Evolutionary conservation across 2,888 invertebrate genomes (phyloP).

Genomic region (Napeogenes inachia): DNA sequence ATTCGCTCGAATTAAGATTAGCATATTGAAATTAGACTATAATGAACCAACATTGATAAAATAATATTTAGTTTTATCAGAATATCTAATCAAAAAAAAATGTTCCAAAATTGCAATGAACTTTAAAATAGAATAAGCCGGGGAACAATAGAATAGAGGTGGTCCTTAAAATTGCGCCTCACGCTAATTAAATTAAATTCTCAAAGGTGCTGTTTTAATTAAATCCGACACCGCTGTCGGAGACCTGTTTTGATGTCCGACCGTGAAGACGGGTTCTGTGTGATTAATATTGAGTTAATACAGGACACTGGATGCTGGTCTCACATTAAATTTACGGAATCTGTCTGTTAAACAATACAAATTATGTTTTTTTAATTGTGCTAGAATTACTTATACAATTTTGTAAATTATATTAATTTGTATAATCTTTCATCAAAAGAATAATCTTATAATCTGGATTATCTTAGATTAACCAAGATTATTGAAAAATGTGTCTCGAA

Average conservation of each 20-base stretch:
- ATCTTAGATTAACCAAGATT: background rate
- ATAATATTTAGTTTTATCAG: too few relatives aligned
- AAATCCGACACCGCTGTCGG: slow-evolving; percentile 39
- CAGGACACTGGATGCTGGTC: background rate
- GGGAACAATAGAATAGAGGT: slow-evolving; percentile 20
- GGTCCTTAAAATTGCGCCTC: slow-evolving; percentile 35
- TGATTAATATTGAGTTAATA: slow-evolving; percentile 17
- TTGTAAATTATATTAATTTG: too few relatives aligned
- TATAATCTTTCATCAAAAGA: background rate
- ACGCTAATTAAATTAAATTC: slow-evolving; percentile 47
- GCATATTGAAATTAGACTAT: too few relatives aligned
- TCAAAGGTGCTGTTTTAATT: slow-evolving; percentile 48
- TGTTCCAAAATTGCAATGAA: slow-evolving; percentile 6
- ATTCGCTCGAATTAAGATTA: too few relatives aligned
- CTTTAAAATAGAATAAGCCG: slow-evolving; percentile 15
- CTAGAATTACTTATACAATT: too few relatives aligned
- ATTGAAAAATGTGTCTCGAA: slow-evolving; percentile 3
- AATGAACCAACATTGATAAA: too few relatives aligned
- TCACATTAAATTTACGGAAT: background rate
- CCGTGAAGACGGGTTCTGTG: slow-evolving; percentile 10
- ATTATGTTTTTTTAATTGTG: background rate
- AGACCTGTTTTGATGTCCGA: slow-evolving; percentile 33
- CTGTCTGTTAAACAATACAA: background rate
- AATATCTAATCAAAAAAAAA: background rate
- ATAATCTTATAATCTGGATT: background rate